Conservation (phyloP, 2,113 vertebrate species). For the Aphelocoma coerulescens region DNA sequence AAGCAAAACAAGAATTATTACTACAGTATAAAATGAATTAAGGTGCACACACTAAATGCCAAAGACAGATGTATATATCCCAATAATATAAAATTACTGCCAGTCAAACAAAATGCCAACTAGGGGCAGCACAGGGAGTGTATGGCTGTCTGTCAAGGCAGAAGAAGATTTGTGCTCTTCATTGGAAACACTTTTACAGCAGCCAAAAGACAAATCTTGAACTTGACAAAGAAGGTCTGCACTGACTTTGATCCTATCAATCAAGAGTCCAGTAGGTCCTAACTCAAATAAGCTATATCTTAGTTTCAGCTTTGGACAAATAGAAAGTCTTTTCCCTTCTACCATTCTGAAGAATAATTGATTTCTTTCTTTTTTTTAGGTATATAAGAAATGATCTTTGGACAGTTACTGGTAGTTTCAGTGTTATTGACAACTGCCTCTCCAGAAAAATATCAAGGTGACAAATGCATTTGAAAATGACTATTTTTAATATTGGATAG, state of each 20-base stretch:
- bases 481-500: not conserved
- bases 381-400: not conserved
- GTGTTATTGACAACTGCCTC: not conserved
- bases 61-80: not conserved
- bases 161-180: not conserved
- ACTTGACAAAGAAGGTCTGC: not conserved
- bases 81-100: not conserved
- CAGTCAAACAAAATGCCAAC: not conserved
- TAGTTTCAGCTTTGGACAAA: not conserved
- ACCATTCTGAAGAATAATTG: not conserved
- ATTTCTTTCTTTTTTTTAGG: not conserved
- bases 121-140: not conserved
- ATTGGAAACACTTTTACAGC: not conserved
- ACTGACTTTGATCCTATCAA: not conserved
- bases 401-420: not conserved
- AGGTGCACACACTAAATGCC: not conserved
- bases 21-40: constrained; percentile 25
- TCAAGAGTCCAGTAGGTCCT: not conserved
- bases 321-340: not conserved
- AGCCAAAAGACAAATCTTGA: not conserved
- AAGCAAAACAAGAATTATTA: constrained; percentile 11
- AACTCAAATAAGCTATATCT: not conserved
- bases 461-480: not conserved
- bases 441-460: not conserved
- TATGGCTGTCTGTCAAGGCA: not conserved